Conservation (phyloP, 2,888 invertebrate species). For the Parnassius mnemosyne region DNA sequence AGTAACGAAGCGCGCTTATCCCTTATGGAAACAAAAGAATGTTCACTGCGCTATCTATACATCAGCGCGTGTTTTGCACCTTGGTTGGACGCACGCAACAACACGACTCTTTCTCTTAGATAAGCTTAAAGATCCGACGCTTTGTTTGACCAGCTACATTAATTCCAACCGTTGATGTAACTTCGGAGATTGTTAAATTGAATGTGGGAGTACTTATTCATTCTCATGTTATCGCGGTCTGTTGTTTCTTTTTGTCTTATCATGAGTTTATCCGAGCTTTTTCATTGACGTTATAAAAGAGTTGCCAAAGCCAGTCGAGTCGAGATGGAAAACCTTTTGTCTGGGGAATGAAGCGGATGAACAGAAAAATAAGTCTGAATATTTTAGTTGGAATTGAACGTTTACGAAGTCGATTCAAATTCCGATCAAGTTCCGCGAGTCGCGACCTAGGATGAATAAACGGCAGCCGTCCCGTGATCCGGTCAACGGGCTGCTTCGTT, state of each 20-base stretch:
- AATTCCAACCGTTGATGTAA: constrained; percentile 64
- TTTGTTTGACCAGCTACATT: constrained; percentile 69
- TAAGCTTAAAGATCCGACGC: constrained; percentile 55
- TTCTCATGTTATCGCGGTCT: constrained; percentile 45
- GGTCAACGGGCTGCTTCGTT: constrained; percentile 46
- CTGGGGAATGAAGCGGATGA: constrained; percentile 43
- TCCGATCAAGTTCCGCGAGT: constrained; percentile 28
- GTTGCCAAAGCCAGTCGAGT: constrained; percentile 21
- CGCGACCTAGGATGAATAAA: constrained; percentile 34
- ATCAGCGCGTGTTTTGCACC: constrained; percentile 49
- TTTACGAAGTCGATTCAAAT: constrained; percentile 35
- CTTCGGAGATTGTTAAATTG: constrained; percentile 64
- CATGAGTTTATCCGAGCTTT: constrained; percentile 24
- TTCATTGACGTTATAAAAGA: constrained; percentile 29
- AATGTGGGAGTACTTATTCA: constrained; percentile 55
- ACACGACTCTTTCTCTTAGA: constrained; percentile 63
- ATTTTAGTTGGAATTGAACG: constrained; percentile 52
- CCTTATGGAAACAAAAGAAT: constrained; percentile 69
- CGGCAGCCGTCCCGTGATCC: constrained; percentile 31
- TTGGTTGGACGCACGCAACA: constrained; percentile 32
- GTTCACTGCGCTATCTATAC: constrained; percentile 48
- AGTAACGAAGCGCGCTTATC: constrained; percentile 59
- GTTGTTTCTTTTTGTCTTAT: constrained; percentile 40
- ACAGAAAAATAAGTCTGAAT: constrained; percentile 46
- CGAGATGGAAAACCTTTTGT: constrained; percentile 34